These are phyloP conservation scores for Trichechus manatus DNA, from an alignment of 2,113 vertebrate genomes.

Conservation along the genomic window DNA sequence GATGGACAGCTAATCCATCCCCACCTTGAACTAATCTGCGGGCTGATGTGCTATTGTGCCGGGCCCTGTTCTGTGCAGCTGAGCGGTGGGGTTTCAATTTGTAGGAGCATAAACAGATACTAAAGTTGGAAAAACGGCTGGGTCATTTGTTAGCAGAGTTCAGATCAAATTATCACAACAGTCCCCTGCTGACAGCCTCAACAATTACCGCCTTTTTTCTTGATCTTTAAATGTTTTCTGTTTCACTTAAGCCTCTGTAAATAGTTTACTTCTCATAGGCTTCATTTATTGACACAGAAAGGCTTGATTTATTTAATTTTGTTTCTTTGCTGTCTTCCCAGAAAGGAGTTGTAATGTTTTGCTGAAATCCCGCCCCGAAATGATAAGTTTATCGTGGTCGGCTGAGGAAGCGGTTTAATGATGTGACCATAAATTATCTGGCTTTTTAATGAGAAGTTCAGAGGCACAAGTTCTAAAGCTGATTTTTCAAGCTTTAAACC, in stretches of 20 bases:
- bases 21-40: constrained; percentile 99
- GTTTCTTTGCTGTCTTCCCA: constrained; percentile 71
- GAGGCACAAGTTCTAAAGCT: constrained; percentile 63
- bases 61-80: constrained; percentile 87
- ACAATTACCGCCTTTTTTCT: constrained; percentile 92
- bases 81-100: constrained; percentile 99
- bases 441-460: constrained; percentile 68
- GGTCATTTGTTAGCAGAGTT: constrained; percentile 98
- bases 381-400: constrained; percentile 81
- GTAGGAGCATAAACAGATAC: constrained; percentile 99
- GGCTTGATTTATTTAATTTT: constrained; percentile 85
- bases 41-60: constrained; percentile 92
- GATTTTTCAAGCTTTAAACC: constrained; percentile 71
- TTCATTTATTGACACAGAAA: constrained; percentile 90
- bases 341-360: constrained; percentile 75
- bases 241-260: constrained; percentile 93
- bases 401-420: constrained; percentile 77
- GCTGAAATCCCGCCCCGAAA: constrained; percentile 66
- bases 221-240: constrained; percentile 92
- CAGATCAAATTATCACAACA: constrained; percentile 99
- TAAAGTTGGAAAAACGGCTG: constrained; percentile 97
- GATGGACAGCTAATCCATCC: constrained; percentile 94
- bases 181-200: constrained; percentile 95
- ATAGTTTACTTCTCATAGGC: constrained; percentile 92
- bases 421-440: constrained; percentile 77